phyloP scores from a whole-genome alignment of 2,113 vertebrate genomes.

The Cyprinodon brontotheroides region DNA sequence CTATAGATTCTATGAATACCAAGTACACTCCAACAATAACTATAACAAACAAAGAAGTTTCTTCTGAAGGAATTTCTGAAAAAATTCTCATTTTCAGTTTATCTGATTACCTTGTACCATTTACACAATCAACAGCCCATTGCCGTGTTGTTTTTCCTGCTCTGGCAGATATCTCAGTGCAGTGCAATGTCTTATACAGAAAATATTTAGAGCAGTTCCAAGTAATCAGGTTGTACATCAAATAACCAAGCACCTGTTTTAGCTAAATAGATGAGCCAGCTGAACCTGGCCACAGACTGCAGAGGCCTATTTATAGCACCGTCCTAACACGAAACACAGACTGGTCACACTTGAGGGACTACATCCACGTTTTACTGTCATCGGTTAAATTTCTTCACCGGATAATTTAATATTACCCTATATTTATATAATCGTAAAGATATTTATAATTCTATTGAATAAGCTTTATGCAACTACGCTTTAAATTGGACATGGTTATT shows the following conservation, averaged over 20 bases:
- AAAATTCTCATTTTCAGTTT: not conserved
- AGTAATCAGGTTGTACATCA: constrained; percentile 42
- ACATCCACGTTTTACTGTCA: constrained; percentile 10
- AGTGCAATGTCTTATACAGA: not conserved
- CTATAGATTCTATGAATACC: no score
- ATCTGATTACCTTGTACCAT: not conserved
- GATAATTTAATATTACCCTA: not conserved
- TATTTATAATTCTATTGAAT: not conserved
- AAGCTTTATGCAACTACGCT: not conserved
- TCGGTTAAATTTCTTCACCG: not conserved
- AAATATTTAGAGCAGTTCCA: constrained; percentile 23
- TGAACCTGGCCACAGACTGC: constrained; percentile 59
- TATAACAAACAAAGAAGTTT: not conserved
- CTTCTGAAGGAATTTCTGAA: not conserved
- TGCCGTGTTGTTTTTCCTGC: not conserved
- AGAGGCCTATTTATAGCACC: constrained; percentile 65
- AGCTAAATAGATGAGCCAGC: constrained; percentile 45
- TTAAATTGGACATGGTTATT: not conserved
- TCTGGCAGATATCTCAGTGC: constrained; percentile 4
- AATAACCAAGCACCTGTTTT: constrained; percentile 57
- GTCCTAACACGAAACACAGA: constrained; percentile 28
- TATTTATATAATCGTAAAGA: not conserved
- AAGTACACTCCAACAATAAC: no score
- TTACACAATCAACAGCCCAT: not conserved
- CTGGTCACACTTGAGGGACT: constrained; percentile 14